Evolutionary conservation across 2,888 invertebrate species (phyloP).

Genomic region (Stenodera caucasica): DNA sequence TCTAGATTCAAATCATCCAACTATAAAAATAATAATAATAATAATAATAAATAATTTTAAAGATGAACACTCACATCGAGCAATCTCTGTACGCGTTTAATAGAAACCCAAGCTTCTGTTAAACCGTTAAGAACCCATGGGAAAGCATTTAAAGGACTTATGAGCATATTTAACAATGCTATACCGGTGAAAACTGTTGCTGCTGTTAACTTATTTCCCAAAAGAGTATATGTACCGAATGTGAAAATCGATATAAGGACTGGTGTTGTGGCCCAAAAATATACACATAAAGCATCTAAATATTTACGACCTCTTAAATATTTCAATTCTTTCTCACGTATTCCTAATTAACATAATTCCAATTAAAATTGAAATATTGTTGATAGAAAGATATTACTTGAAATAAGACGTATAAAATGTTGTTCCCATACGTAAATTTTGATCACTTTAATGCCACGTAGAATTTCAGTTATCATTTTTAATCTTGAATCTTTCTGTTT

Average conservation of each 20-base stretch:
- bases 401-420: conserved; percentile 73
- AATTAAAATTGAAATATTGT: too few relatives aligned
- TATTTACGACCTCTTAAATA: conserved; percentile 88
- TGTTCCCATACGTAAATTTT: conserved; percentile 95
- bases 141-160: conserved; percentile 93
- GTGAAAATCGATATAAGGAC: conserved; percentile 85
- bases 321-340: conserved; percentile 71
- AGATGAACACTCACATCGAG: conserved; percentile 64
- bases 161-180: conserved; percentile 93
- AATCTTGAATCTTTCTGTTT: conserved; percentile 86
- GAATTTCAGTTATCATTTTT: conserved; percentile 80
- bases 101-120: conserved; percentile 93
- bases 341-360: too few relatives aligned
- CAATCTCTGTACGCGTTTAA: conserved; percentile 82
- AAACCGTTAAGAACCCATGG: conserved; percentile 98
- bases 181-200: conserved; percentile 93
- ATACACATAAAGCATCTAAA: conserved; percentile 95
- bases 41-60: neutral
- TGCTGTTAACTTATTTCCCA: conserved; percentile 79
- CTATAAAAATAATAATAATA: conserved; percentile 49
- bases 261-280: conserved; percentile 98
- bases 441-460: conserved; percentile 84
- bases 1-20: conserved; percentile 65
- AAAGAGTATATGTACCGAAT: conserved; percentile 75
- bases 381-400: conserved; percentile 62